Percentiles rank a stretch among this genome's conserved stretches.
phyloP scores from a whole-genome alignment of 1,140 invertebrate species.

The Triops longicaudatus region DNA sequence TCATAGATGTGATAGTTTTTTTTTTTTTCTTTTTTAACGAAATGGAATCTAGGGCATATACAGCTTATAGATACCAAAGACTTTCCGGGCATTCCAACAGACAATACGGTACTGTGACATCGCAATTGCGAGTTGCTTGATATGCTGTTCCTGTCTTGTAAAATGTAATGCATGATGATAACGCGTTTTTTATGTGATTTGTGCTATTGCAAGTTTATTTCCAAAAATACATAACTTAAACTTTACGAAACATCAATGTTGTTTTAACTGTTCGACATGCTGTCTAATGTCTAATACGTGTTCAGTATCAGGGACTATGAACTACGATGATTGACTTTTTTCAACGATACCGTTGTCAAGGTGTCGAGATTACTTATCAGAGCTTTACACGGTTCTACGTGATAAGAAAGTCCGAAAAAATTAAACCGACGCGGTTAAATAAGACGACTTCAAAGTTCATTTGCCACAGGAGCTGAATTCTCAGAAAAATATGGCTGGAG shows the following conservation, averaged over 20 bases:
- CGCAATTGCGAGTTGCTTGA: background rate
- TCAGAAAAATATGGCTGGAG: background rate
- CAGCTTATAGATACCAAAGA: constrained; percentile 15
- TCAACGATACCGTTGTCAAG: background rate
- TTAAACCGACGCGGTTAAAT: too few relatives aligned
- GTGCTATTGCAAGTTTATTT: background rate
- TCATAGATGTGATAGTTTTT: background rate
- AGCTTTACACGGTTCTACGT: background rate
- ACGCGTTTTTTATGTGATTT: background rate
- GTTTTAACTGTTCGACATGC: too few relatives aligned
- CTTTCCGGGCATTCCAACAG: background rate
- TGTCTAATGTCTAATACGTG: too few relatives aligned
- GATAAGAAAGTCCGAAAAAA: background rate
- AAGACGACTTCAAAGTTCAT: background rate
- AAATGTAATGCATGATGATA: background rate
- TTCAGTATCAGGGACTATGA: background rate
- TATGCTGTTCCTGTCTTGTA: constrained; percentile 9
- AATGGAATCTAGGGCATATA: constrained; percentile 3
- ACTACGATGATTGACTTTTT: background rate
- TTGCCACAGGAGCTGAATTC: too few relatives aligned
- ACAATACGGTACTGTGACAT: background rate
- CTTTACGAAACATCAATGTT: too few relatives aligned
- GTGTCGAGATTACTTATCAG: constrained; percentile 11
- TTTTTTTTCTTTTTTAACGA: background rate
- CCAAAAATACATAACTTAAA: background rate